Conservation (phyloP, 2,888 invertebrate species). For the Plagodis pulveraria region DNA sequence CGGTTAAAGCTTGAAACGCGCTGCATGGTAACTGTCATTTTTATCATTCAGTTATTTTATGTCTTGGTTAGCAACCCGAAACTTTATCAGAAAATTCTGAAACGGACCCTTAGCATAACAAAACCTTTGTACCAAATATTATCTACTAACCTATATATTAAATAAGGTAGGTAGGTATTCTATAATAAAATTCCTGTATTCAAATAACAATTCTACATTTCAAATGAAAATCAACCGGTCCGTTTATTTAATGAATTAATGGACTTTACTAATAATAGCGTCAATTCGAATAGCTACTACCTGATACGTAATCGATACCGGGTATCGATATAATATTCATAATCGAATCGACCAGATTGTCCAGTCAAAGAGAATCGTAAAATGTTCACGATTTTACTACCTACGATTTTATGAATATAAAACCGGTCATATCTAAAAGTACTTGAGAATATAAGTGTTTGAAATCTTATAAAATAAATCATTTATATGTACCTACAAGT, state of each 20-base stretch:
- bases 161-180: no score
- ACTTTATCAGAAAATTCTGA: no score
- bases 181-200: neutral
- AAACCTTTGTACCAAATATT: no score
- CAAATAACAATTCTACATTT: neutral
- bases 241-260: slow-evolving; percentile 23
- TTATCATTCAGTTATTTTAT: no score
- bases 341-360: slow-evolving; percentile 59
- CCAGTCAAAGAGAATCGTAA: slow-evolving; percentile 60
- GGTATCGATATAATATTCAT: slow-evolving; percentile 64
- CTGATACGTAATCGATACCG: slow-evolving; percentile 38
- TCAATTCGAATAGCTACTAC: slow-evolving; percentile 24
- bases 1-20: no score
- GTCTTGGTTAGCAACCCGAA: no score
- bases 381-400: slow-evolving; percentile 33
- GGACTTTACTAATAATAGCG: slow-evolving; percentile 38
- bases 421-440: neutral
- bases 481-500: no score
- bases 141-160: no score
- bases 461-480: no score
- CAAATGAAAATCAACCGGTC: neutral
- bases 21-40: no score
- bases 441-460: no score
- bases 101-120: no score
- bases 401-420: slow-evolving; percentile 38